Evolutionary conservation across 2,797 vertebrate species (phyloP), one percentile per base, ranked within the genome.

Genomic region (Macrochelys suwanniensis): DNA sequence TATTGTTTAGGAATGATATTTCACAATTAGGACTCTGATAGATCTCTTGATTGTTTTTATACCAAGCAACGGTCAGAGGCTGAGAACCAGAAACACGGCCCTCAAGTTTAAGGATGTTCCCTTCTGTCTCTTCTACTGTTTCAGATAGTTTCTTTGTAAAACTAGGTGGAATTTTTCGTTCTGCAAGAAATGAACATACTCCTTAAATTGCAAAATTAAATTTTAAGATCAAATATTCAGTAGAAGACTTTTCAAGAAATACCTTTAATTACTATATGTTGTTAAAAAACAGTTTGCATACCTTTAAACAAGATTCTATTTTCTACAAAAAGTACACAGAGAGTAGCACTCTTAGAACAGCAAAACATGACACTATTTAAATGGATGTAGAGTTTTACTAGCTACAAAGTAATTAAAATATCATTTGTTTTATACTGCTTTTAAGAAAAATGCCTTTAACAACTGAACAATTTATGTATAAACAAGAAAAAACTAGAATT

Each of bases 91-190:
- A 98, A 87, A 99, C 98, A 33, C 98, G 98, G 42, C 99, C 99
- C 97, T 99, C 99, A 3, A 99, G 98, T 98, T 99, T 99, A 94
- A 99, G 97, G 93, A 99, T 96, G 74, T 98, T 99, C 42, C 99
- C 99, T 98, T 99, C 99, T 33, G 95, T 98, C 97, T 99, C 99
- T 97, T 99, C 99, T 10, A 99, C 97, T 28, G 97, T 97, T 97
- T 99, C 99, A 2, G 99, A 99, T 25, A 99, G 98, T 97, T 99
- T 99, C 97, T 99, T 99, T 89, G 99, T 99, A 98, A 99, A 99
- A 94, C 98, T 97, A 11, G 99, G 99, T 84, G 99, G 99, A 81
- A 97, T 98, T 97, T 99, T 99, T 84, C 99, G 98, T 97, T 99
- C 99, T 99, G 98, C 94, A 97, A 97, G 91, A 94, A 93, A 96